phyloP scores from a whole-genome alignment of 2,113 vertebrate genomes.

The Heterotilapia buettikoferi region DNA sequence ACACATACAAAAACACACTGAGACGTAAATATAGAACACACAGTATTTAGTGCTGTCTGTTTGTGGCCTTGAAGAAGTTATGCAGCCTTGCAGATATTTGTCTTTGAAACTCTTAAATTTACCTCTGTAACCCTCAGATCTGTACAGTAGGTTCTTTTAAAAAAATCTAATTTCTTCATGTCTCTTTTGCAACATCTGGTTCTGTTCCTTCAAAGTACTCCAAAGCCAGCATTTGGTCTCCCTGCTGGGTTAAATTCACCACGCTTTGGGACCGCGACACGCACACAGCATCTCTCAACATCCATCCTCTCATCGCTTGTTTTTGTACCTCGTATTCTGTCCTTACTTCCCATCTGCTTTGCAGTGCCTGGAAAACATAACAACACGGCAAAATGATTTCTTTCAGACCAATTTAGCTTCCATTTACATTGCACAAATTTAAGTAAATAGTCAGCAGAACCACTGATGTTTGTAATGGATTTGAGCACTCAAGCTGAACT shows the following conservation, averaged over 20 bases:
- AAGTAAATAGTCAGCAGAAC: background rate
- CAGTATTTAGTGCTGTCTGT: background rate
- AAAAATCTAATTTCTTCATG: background rate
- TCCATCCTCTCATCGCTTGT: background rate
- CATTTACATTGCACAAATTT: background rate
- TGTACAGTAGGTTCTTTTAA: conserved; percentile 19
- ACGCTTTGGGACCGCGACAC: conserved; percentile 7
- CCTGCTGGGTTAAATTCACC: conserved; percentile 33
- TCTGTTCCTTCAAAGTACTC: conserved; percentile 8
- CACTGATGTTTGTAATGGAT: background rate
- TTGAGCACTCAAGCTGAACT: background rate
- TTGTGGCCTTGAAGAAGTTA: background rate
- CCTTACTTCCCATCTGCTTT: background rate
- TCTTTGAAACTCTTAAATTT: background rate
- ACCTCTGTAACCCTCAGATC: background rate
- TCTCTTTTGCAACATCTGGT: conserved; percentile 32
- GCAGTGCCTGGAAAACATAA: background rate
- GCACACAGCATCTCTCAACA: conserved; percentile 5
- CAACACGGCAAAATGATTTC: background rate
- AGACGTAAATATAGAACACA: background rate
- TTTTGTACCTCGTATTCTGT: background rate
- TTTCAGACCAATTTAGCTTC: background rate
- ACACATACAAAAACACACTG: background rate
- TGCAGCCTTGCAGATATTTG: background rate
- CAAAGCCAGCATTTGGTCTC: conserved; percentile 1